Evolutionary conservation across 2,888 invertebrate species (phyloP), one percentile per base, ranked within the genome.

Genomic region (Drosophila kuntzei): DNA sequence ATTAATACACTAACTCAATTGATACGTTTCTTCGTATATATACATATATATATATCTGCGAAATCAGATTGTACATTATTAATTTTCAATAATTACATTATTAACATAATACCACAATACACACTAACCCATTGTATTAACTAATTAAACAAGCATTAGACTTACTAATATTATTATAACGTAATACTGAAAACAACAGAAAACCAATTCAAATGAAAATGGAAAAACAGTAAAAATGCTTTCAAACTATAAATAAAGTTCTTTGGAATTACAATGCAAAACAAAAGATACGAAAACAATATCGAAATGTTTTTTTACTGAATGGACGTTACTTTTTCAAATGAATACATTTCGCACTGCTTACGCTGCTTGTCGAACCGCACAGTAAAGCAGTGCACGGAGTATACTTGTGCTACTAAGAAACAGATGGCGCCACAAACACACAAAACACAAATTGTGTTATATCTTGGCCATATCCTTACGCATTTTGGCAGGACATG

Each of bases 161-260:
- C 76, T 84, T 87, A 87, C 85, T 77, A 67, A 81, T 71, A 85
- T 66, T 75, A 86, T 83, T 89, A 81, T 80, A 89, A 89, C 67
- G 81, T 84, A 76, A 69, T 70, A 74, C 68, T 59, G 58, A 76
- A 64, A 76, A 73, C 18, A 46, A 67, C 46, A 29, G 39, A 67
- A 71, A 71, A 70, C 25, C 34, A 68, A 20, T 16, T 41, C 58
- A 76, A 70, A 51, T 8, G 22, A 14, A 59, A 59, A 59, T 58
- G 49, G 51, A 61, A 69, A 76, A 65, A 79, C 58, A 71, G 71
- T 71, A 80, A 67, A 87, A 87, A 84, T 89, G 90, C 91, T 90
- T 90, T 90, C 87, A 90, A 89, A 82, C 83, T 90, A 34, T 34
- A 90, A 90, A 90, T 91, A 90, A 91, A 90, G 91, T 90, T 90